These are phyloP conservation scores for Apocrypta bakeri DNA, from an alignment of 1,140 invertebrate species.

Conservation along the genomic window DNA sequence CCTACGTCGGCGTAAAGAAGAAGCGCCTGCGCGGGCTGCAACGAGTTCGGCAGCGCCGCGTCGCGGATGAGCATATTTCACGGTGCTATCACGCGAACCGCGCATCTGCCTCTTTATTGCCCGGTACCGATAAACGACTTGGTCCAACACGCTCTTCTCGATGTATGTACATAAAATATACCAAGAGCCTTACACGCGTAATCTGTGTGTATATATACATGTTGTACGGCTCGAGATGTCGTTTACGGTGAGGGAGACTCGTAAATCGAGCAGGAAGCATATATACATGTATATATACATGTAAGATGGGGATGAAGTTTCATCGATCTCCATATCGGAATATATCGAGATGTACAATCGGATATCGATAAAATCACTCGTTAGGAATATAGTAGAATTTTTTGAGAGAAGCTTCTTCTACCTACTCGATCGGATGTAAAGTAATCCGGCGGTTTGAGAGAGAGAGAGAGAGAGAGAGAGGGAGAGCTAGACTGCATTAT, in stretches of 20 bases:
- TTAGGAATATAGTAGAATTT: too few relatives aligned
- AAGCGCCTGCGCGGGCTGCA: constrained; percentile 29
- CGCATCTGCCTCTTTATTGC: constrained; percentile 54
- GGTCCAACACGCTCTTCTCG: neutral
- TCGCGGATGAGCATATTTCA: constrained; percentile 68
- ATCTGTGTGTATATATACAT: neutral
- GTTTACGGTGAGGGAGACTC: neutral
- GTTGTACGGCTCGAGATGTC: neutral
- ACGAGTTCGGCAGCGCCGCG: constrained; percentile 40
- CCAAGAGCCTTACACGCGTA: constrained; percentile 33
- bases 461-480: too few relatives aligned
- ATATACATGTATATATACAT: too few relatives aligned
- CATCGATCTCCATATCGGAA: too few relatives aligned
- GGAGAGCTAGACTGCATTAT: too few relatives aligned
- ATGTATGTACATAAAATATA: neutral
- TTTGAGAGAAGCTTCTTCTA: too few relatives aligned
- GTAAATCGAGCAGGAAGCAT: constrained; percentile 7
- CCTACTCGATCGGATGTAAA: too few relatives aligned
- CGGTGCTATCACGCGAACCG: constrained; percentile 59
- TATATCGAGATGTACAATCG: too few relatives aligned
- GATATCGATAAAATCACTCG: too few relatives aligned
- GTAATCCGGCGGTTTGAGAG: neutral
- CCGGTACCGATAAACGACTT: constrained; percentile 48
- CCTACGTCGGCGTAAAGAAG: too few relatives aligned
- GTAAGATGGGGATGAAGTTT: too few relatives aligned